Percentiles rank a stretch among this genome's conserved stretches.
These are phyloP conservation scores for Pollenia angustigena DNA, from an alignment of 2,888 invertebrate species.

Conservation along the genomic window DNA sequence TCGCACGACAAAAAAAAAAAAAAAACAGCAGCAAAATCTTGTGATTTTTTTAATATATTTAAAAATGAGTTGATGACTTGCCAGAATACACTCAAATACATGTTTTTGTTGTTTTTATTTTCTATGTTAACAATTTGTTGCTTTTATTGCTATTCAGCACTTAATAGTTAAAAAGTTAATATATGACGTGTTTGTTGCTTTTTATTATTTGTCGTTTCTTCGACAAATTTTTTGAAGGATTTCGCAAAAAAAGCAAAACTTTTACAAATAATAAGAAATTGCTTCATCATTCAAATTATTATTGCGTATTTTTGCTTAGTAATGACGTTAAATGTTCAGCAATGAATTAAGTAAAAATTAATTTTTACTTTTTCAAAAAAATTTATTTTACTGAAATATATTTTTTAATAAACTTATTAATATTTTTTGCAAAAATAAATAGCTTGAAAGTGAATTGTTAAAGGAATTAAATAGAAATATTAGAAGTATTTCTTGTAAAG, in stretches of 20 bases:
- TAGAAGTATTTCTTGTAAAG: too few species aligned
- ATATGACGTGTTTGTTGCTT: neutral
- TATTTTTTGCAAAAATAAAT: too few species aligned
- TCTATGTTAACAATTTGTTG: neutral
- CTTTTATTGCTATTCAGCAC: neutral
- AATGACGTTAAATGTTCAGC: neutral
- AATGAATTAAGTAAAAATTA: neutral
- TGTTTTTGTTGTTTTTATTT: neutral
- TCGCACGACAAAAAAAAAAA: neutral
- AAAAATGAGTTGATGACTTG: neutral
- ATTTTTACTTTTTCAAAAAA: neutral
- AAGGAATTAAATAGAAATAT: too few species aligned
- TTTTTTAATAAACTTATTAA: neutral
- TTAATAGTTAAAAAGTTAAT: neutral
- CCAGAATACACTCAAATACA: neutral
- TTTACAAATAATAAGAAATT: neutral
- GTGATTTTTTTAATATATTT: conserved; percentile 10
- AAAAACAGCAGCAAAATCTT: neutral
- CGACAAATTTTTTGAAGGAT: neutral
- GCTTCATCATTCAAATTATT: conserved; percentile 5
- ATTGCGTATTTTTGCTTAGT: neutral
- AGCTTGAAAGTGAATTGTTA: too few species aligned
- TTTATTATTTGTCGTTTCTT: conserved; percentile 2
- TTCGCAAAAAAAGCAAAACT: neutral
- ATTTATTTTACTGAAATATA: neutral